Evolutionary conservation across 1,140 invertebrate genomes (phyloP).

Genomic region (Eupeodes corollae): DNA sequence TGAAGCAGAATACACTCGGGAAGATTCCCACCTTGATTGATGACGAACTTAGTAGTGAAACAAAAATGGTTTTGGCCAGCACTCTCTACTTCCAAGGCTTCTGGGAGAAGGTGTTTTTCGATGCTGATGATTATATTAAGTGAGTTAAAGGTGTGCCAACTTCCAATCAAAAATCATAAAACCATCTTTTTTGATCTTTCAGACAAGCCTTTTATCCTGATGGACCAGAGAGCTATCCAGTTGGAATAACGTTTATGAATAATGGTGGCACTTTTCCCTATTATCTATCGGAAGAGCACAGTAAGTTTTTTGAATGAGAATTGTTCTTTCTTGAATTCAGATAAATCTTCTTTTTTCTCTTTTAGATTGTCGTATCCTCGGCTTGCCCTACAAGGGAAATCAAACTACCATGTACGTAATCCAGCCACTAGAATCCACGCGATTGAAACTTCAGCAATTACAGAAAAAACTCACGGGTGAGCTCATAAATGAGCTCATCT

Average conservation of each 20-base stretch:
- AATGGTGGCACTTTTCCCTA: slow-evolving; percentile 37
- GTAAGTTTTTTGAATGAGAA: too few relatives aligned
- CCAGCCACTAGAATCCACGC: slow-evolving; percentile 45
- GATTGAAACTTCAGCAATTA: slow-evolving; percentile 38
- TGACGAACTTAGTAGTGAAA: slow-evolving; percentile 38
- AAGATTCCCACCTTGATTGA: slow-evolving; percentile 51
- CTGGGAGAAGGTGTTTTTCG: slow-evolving; percentile 58
- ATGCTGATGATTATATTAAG: slow-evolving; percentile 26
- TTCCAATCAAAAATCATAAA: too few relatives aligned
- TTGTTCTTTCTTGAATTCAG: too few relatives aligned
- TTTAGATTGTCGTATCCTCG: slow-evolving; percentile 47
- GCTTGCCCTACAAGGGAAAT: slow-evolving; percentile 57
- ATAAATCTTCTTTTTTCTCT: too few relatives aligned
- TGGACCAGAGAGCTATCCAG: slow-evolving; percentile 29
- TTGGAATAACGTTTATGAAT: slow-evolving; percentile 51
- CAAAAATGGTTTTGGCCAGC: slow-evolving; percentile 56
- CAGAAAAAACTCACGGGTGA: slow-evolving; percentile 40
- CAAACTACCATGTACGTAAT: slow-evolving; percentile 58
- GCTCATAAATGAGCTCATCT: slow-evolving; percentile 43
- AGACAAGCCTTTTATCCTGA: slow-evolving; percentile 40
- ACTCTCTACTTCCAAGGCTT: slow-evolving; percentile 67
- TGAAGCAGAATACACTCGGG: slow-evolving; percentile 47
- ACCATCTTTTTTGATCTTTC: too few relatives aligned
- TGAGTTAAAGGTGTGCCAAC: too few relatives aligned
- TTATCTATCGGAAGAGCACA: slow-evolving; percentile 17